Percentiles rank a stretch among this genome's conserved stretches.
These are phyloP conservation scores for Bradypus variegatus DNA, from an alignment of 2,797 vertebrate genomes.

Conservation along the genomic window DNA sequence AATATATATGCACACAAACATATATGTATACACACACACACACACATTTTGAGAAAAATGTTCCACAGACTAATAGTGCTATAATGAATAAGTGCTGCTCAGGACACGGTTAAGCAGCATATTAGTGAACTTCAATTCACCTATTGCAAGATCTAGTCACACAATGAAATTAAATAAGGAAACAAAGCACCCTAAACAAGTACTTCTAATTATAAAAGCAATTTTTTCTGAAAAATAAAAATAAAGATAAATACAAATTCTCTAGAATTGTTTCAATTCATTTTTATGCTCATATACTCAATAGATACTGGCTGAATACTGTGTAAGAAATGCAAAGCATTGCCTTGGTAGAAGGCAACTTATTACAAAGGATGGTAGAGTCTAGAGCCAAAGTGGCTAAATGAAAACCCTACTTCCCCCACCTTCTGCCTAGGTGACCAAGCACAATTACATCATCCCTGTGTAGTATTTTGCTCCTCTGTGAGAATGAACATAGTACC, in stretches of 20 bases:
- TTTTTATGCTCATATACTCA: background rate
- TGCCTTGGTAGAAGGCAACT: background rate
- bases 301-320: background rate
- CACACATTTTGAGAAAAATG: background rate
- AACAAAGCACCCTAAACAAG: slow-evolving; percentile 1
- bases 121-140: background rate
- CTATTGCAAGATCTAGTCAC: background rate
- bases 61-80: background rate
- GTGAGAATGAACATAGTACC: background rate
- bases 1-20: too few species aligned
- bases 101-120: background rate
- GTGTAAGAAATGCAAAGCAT: background rate
- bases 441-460: too few species aligned
- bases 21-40: too few species aligned
- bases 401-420: background rate
- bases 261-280: background rate
- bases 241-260: background rate
- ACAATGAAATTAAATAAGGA: background rate
- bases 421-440: background rate
- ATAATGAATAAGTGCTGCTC: background rate
- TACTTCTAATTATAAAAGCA: background rate
- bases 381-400: background rate
- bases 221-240: background rate
- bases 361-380: background rate
- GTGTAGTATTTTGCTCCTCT: too few species aligned